phyloP scores from a whole-genome alignment of 2,113 vertebrate species.

The Prinia subflava region DNA sequence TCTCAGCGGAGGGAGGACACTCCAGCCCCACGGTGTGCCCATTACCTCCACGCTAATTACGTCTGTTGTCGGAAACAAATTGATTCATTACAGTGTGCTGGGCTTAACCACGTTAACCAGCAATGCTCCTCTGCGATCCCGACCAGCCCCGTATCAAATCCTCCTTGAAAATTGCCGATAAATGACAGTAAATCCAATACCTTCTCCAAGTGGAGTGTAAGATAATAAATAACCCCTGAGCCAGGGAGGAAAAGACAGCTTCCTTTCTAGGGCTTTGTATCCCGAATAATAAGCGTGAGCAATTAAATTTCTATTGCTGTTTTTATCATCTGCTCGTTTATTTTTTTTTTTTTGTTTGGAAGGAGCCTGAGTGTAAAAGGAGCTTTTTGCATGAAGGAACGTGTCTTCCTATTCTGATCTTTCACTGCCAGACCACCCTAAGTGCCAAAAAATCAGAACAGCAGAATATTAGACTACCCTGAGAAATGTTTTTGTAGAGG shows the following conservation, averaged over 20 bases:
- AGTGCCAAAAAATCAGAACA: background rate
- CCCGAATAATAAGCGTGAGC: background rate
- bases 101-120: conserved; percentile 31
- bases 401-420: background rate
- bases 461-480: background rate
- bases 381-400: background rate
- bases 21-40: background rate
- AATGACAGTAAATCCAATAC: background rate
- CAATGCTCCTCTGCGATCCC: background rate
- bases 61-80: conserved; percentile 54
- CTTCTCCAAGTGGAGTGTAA: background rate
- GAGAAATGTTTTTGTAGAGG: background rate
- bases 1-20: background rate
- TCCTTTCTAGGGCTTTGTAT: background rate
- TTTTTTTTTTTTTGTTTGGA: conserved; percentile 23
- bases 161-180: background rate
- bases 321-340: background rate
- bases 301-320: conserved; percentile 4
- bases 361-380: background rate
- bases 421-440: background rate
- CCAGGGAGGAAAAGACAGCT: background rate
- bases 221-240: conserved; percentile 2
- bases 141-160: background rate
- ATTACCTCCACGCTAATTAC: conserved; percentile 13
- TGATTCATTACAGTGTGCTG: conserved; percentile 38